Conservation (phyloP, 2,888 invertebrate species). For the Taphrorychus bicolor region DNA sequence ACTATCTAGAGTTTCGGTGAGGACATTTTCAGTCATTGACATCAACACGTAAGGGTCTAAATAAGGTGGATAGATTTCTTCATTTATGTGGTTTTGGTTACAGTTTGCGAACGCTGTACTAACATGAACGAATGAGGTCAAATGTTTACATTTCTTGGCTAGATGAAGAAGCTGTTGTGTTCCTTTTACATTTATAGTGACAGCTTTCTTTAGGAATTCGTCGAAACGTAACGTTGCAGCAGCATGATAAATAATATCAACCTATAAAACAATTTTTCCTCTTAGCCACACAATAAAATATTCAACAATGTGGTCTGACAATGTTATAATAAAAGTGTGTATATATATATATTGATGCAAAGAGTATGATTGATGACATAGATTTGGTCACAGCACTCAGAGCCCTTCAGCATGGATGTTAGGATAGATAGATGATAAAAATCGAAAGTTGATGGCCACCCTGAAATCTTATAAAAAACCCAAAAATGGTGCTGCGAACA, state of each 20-base stretch:
- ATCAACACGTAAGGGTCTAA: slow-evolving; percentile 58
- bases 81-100: slow-evolving; percentile 40
- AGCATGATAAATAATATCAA: slow-evolving; percentile 72
- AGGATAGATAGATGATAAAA: too few species aligned
- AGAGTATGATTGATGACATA: too few species aligned
- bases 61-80: slow-evolving; percentile 44
- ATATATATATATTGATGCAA: too few species aligned
- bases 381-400: too few species aligned
- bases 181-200: slow-evolving; percentile 71
- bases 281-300: too few species aligned
- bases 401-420: too few species aligned
- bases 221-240: slow-evolving; percentile 79
- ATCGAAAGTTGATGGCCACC: too few species aligned
- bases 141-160: slow-evolving; percentile 67
- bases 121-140: slow-evolving; percentile 55
- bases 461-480: too few species aligned
- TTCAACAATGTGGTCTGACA: too few species aligned
- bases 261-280: too few species aligned
- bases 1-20: slow-evolving; percentile 56
- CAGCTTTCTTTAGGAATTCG: slow-evolving; percentile 70
- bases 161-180: slow-evolving; percentile 69
- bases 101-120: slow-evolving; percentile 48
- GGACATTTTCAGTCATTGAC: slow-evolving; percentile 49
- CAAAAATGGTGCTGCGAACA: too few species aligned
- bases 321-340: too few species aligned